These are phyloP conservation scores for Gallirallus australis DNA, from an alignment of 2,797 vertebrate species.

Conservation along the genomic window DNA sequence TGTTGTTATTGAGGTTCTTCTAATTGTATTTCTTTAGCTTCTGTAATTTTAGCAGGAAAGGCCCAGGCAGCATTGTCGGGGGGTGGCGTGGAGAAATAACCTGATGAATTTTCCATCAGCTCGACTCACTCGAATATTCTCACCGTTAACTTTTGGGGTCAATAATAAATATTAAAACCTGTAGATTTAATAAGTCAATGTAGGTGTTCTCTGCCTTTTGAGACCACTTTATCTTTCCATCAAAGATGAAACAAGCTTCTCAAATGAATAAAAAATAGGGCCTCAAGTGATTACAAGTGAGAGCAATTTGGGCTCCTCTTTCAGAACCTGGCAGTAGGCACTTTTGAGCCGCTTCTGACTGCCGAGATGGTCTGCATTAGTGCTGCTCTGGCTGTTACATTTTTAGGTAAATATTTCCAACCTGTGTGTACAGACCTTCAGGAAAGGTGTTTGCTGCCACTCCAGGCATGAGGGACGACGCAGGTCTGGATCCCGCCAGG, in stretches of 20 bases:
- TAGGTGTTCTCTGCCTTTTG: conserved; percentile 69
- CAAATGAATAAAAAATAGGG: conserved; percentile 73
- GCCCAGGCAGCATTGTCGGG: conserved; percentile 13
- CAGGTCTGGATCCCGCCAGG: conserved; percentile 75
- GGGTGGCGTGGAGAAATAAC: conserved; percentile 32
- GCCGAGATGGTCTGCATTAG: conserved; percentile 24
- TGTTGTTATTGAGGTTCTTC: background rate
- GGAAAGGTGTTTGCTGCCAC: conserved; percentile 61
- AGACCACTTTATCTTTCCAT: conserved; percentile 65
- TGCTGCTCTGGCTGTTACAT: background rate
- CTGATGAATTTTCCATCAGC: conserved; percentile 52
- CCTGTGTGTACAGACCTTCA: conserved; percentile 23
- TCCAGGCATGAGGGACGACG: conserved; percentile 42
- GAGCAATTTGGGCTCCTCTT: conserved; percentile 68
- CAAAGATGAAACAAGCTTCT: conserved; percentile 54
- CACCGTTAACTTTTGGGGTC: conserved; percentile 17
- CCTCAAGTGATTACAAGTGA: conserved; percentile 73
- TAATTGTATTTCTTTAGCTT: conserved; percentile 26
- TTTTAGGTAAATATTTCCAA: conserved; percentile 70
- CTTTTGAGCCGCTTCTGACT: conserved; percentile 59
- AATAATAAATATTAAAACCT: conserved; percentile 69
- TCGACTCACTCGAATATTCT: conserved; percentile 31
- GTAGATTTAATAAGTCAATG: conserved; percentile 62
- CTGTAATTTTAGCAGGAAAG: conserved; percentile 55
- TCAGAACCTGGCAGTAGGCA: conserved; percentile 64